phyloP scores from a whole-genome alignment of 2,888 invertebrate genomes.

The Creontiades dilutus region DNA sequence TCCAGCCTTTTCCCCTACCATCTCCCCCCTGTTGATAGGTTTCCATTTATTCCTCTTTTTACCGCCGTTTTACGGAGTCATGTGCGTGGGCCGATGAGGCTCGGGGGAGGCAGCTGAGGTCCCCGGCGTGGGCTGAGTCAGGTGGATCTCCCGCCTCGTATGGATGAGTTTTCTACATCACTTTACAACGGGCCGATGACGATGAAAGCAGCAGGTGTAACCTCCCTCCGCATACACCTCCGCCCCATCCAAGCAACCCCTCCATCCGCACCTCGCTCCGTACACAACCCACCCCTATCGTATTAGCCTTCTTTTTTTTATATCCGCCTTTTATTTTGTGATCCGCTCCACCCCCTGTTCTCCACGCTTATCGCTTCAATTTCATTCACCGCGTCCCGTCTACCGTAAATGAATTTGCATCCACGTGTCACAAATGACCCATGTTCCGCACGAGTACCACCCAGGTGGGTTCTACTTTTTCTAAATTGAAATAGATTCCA shows the following conservation, averaged over 20 bases:
- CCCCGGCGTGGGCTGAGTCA: conserved; percentile 35
- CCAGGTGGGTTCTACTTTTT: too few relatives aligned
- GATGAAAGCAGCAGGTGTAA: conserved; percentile 55
- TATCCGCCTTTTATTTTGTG: conserved; percentile 5
- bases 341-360: not conserved
- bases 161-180: conserved; percentile 56
- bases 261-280: too few relatives aligned
- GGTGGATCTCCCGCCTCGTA: conserved; percentile 35
- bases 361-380: not conserved
- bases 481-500: too few relatives aligned
- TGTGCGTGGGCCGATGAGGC: not conserved
- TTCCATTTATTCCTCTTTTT: conserved; percentile 17
- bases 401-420: conserved; percentile 12
- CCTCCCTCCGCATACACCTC: not conserved
- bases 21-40: not conserved
- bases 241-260: not conserved
- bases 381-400: conserved; percentile 8
- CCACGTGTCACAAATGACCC: conserved; percentile 5
- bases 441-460: not conserved
- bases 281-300: not conserved
- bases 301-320: not conserved
- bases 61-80: not conserved
- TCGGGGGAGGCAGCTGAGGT: not conserved
- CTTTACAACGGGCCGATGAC: conserved; percentile 42
- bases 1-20: not conserved